phyloP scores from a whole-genome alignment of 2,888 invertebrate genomes.

The Phoenoteleia sp. region DNA sequence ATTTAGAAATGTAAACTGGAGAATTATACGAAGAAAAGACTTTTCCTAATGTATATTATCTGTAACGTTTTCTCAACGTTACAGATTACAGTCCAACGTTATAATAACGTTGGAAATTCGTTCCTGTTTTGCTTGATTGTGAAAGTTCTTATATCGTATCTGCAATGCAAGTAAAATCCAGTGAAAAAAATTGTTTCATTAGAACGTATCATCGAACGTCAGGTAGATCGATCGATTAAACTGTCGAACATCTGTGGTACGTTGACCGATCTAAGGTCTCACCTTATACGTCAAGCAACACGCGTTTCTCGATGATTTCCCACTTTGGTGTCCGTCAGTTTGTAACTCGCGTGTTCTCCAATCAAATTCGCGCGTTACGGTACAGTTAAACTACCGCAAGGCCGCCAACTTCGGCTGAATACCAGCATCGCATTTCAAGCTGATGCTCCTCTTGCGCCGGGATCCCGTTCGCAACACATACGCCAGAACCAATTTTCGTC shows the following conservation, averaged over 20 bases:
- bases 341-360: slow-evolving; percentile 75
- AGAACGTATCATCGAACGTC: no score
- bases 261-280: slow-evolving; percentile 67
- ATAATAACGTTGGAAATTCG: no score
- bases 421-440: slow-evolving; percentile 39
- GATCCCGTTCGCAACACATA: slow-evolving; percentile 52
- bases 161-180: no score
- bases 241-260: slow-evolving; percentile 59
- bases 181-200: no score
- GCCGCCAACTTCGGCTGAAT: slow-evolving; percentile 68
- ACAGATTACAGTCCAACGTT: no score
- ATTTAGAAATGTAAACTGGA: no score
- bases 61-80: no score
- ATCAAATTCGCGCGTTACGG: slow-evolving; percentile 84
- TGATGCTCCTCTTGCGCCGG: slow-evolving; percentile 29
- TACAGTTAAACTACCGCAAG: slow-evolving; percentile 85
- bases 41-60: no score
- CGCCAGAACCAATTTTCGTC: slow-evolving; percentile 64
- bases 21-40: no score
- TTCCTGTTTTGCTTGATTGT: no score
- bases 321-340: slow-evolving; percentile 61
- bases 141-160: no score
- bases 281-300: slow-evolving; percentile 63
- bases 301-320: slow-evolving; percentile 62
- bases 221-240: slow-evolving; percentile 60